A percentile compares a stretch with the other conserved stretches of the same genome.
Evolutionary conservation across 2,113 vertebrate genomes (phyloP).

Genomic region (Stictonetta naevosa): DNA sequence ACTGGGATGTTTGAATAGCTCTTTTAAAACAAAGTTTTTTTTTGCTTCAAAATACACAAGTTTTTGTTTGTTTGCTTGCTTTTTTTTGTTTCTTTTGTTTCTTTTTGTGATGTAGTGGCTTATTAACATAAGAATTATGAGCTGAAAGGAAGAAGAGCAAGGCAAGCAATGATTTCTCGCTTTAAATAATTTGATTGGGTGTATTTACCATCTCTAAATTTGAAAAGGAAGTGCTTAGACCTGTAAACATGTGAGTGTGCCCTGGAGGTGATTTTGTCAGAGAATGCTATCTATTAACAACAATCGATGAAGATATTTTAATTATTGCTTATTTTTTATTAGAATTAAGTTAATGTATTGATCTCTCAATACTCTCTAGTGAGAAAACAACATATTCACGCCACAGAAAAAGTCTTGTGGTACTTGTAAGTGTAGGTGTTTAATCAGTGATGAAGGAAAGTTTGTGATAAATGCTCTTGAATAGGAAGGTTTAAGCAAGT

Average conservation of each 20-base stretch:
- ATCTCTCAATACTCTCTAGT: not conserved
- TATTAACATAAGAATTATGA: not conserved
- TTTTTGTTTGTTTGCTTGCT: not conserved
- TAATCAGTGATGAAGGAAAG: not conserved
- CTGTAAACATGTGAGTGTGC: not conserved
- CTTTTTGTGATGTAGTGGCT: not conserved
- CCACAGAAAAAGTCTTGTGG: not conserved
- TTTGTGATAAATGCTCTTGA: not conserved
- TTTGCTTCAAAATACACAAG: not conserved
- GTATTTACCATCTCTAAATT: not conserved
- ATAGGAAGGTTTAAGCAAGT: not conserved
- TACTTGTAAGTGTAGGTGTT: not conserved
- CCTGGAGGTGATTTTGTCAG: not conserved
- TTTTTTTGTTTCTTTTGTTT: too few relatives aligned
- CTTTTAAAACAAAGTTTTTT: not conserved
- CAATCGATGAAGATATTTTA: not conserved
- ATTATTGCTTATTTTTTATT: not conserved
- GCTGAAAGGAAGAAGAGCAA: not conserved
- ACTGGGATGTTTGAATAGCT: not conserved
- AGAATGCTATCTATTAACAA: not conserved
- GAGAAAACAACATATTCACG: not conserved
- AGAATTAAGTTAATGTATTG: not conserved
- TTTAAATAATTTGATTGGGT: not conserved
- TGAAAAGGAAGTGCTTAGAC: not conserved
- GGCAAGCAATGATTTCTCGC: not conserved